phyloP scores from a whole-genome alignment of 1,140 invertebrate genomes.

The Anagrus nilaparvatae region DNA sequence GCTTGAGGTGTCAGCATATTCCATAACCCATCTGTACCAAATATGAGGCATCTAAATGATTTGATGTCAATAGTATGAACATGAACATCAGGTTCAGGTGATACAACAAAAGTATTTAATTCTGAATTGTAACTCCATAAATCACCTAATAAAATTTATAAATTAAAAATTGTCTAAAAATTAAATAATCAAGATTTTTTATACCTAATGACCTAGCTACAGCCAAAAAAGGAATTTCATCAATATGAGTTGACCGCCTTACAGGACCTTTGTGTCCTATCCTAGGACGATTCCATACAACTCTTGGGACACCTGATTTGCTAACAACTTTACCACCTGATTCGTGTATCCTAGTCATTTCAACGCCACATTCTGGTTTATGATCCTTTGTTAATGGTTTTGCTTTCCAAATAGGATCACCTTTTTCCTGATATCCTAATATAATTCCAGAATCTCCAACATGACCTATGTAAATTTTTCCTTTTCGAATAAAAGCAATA shows the following conservation, averaged over 20 bases:
- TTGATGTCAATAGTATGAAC: conserved; percentile 76
- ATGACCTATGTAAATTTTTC: conserved; percentile 95
- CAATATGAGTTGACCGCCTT: conserved; percentile 71
- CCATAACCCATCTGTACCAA: conserved; percentile 94
- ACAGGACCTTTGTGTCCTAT: conserved; percentile 73
- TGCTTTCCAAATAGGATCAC: conserved; percentile 62
- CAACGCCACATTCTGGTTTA: conserved; percentile 84
- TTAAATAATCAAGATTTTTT: no score
- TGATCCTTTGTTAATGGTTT: conserved; percentile 81
- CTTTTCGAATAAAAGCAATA: conserved; percentile 84
- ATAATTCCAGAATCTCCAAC: conserved; percentile 95
- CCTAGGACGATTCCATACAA: conserved; percentile 91
- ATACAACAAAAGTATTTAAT: conserved; percentile 85
- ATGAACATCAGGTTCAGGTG: conserved; percentile 92
- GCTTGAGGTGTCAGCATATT: conserved; percentile 81
- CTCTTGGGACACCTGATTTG: conserved; percentile 88
- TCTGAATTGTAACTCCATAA: conserved; percentile 93
- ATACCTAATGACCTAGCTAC: conserved; percentile 84
- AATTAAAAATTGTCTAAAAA: neutral
- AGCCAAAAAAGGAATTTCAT: conserved; percentile 93
- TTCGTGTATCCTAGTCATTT: conserved; percentile 74
- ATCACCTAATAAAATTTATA: conserved; percentile 53
- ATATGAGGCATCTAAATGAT: conserved; percentile 75
- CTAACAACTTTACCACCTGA: conserved; percentile 81
- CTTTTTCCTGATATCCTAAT: conserved; percentile 68